These are phyloP conservation scores for Hoplodrina ambigua DNA, from an alignment of 2,888 invertebrate genomes.

Conservation along the genomic window DNA sequence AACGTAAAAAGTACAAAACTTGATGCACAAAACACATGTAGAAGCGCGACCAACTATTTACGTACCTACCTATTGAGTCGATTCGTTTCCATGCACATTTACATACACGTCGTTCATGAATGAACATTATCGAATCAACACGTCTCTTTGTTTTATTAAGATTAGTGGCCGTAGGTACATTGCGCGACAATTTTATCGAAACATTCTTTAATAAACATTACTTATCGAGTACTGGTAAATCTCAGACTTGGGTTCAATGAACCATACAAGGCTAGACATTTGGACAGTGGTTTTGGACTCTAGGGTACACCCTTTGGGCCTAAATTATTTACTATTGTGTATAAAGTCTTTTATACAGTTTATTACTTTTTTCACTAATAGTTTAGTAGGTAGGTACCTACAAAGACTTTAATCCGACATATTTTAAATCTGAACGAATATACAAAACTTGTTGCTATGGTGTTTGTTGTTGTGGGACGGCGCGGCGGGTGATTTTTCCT, in stretches of 20 bases:
- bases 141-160: constrained; percentile 45
- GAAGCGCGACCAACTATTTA: constrained; percentile 19
- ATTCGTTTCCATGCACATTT: constrained; percentile 41
- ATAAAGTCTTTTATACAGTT: too few relatives aligned
- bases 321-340: too few relatives aligned
- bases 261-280: neutral
- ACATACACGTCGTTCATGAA: constrained; percentile 27
- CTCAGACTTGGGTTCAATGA: neutral
- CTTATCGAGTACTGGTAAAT: neutral
- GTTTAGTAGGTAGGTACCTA: neutral
- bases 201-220: constrained; percentile 20
- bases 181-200: constrained; percentile 35
- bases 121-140: constrained; percentile 46
- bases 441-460: constrained; percentile 1
- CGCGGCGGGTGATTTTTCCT: neutral
- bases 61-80: constrained; percentile 35
- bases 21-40: constrained; percentile 3
- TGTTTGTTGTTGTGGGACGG: neutral
- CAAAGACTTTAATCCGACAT: neutral
- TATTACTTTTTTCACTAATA: neutral
- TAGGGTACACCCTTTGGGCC: too few relatives aligned
- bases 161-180: constrained; percentile 32
- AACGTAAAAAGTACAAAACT: neutral
- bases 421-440: neutral
- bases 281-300: neutral